phyloP scores from a whole-genome alignment of 2,113 vertebrate species.

The Labeo rohita region DNA sequence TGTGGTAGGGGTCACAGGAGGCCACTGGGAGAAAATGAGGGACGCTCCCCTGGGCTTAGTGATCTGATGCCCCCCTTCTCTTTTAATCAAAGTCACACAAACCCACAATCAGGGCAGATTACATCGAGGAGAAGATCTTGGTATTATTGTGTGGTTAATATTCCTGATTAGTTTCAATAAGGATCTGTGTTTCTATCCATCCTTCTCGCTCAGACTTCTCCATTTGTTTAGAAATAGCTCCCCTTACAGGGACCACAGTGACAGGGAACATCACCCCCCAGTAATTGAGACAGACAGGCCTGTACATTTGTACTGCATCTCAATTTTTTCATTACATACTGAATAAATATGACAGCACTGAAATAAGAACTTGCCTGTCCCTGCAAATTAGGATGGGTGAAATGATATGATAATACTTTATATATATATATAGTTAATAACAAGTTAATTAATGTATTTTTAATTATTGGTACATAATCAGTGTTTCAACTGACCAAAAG shows the following conservation, averaged over 20 bases:
- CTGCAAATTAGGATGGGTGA: neutral
- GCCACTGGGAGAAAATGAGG: conserved; percentile 63
- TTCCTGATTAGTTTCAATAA: conserved; percentile 51
- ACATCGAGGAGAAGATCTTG: conserved; percentile 69
- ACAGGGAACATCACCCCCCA: neutral
- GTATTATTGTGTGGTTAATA: conserved; percentile 66
- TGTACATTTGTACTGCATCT: neutral
- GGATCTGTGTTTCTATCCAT: conserved; percentile 17
- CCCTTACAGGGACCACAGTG: neutral
- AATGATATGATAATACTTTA: neutral
- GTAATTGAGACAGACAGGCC: neutral
- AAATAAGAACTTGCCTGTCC: neutral
- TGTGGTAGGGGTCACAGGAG: conserved; percentile 26
- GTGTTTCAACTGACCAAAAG: neutral
- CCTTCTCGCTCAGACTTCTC: conserved; percentile 4
- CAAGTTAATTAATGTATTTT: no score
- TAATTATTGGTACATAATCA: neutral
- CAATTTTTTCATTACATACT: neutral
- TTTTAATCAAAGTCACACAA: conserved; percentile 77
- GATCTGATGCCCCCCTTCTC: conserved; percentile 70
- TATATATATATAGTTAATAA: no score
- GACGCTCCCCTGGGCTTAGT: conserved; percentile 69
- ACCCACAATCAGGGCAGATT: conserved; percentile 71
- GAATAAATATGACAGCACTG: conserved; percentile 68
- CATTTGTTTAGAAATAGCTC: conserved; percentile 38